These are phyloP conservation scores for Halcyon chelicuti DNA, from an alignment of 2,797 vertebrate genomes.

Conservation along the genomic window DNA sequence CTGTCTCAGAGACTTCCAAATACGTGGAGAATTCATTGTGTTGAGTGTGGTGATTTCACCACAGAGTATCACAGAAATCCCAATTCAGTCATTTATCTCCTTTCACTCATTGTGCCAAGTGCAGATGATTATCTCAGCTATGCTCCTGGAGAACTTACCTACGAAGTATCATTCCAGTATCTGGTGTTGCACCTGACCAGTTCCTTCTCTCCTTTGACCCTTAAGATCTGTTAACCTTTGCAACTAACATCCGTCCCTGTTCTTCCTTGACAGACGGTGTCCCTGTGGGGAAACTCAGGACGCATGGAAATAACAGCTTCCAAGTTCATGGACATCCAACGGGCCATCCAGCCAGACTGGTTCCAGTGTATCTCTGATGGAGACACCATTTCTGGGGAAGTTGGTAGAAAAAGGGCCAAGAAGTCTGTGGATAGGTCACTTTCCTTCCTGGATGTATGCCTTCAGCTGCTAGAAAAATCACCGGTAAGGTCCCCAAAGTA, in stretches of 20 bases:
- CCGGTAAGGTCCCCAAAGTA: constrained; percentile 77
- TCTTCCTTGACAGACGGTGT: constrained; percentile 84
- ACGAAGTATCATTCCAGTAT: neutral
- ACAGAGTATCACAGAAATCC: neutral
- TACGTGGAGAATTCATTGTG: neutral
- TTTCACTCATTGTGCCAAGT: neutral
- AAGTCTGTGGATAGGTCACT: constrained; percentile 95
- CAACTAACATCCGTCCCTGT: neutral
- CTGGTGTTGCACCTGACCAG: neutral
- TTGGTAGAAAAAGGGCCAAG: constrained; percentile 86
- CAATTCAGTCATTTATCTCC: neutral
- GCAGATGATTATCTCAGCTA: neutral
- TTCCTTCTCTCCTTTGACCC: neutral
- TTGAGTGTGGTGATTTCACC: neutral
- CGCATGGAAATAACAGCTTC: constrained; percentile 89
- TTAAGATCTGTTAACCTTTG: neutral
- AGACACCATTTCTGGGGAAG: constrained; percentile 84
- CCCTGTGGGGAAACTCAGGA: constrained; percentile 92
- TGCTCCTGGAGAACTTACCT: neutral
- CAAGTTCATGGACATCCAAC: constrained; percentile 92
- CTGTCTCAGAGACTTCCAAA: neutral
- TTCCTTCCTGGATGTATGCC: constrained; percentile 89
- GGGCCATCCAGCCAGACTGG: constrained; percentile 89
- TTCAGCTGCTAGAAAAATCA: constrained; percentile 84
- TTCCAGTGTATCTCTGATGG: constrained; percentile 95